These are phyloP conservation scores for Megamerina dolium DNA, from an alignment of 2,888 invertebrate genomes.

Conservation along the genomic window DNA sequence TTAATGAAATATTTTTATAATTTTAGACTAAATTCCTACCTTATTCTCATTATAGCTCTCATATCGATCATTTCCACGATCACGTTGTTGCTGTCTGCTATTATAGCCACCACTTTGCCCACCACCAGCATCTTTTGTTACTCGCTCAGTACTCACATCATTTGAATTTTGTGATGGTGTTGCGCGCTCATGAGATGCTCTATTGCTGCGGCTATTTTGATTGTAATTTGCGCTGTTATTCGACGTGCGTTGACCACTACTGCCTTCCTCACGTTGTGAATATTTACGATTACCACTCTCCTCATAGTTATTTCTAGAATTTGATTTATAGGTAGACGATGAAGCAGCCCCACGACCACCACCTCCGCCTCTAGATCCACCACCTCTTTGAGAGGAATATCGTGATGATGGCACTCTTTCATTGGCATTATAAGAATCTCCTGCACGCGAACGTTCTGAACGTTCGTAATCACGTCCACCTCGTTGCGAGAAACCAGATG, in stretches of 20 bases:
- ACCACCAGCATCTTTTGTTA: constrained; percentile 1
- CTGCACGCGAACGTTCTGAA: constrained; percentile 1
- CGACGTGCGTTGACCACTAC: not conserved
- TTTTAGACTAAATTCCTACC: not conserved
- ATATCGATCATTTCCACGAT: constrained; percentile 1
- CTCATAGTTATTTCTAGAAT: not conserved
- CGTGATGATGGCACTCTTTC: constrained; percentile 6
- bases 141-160: too few species aligned
- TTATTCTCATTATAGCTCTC: constrained; percentile 3
- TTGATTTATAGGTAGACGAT: not conserved
- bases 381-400: not conserved
- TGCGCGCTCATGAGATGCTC: constrained; percentile 18
- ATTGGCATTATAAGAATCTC: constrained; percentile 4
- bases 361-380: constrained; percentile 18
- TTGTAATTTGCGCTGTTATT: constrained; percentile 12
- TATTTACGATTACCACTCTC: constrained; percentile 4
- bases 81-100: not conserved
- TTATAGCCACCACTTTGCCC: constrained; percentile 2
- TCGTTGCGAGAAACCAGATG: constrained; percentile 1
- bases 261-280: not conserved
- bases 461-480: constrained; percentile 1
- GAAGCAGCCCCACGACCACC: constrained; percentile 16
- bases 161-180: too few species aligned
- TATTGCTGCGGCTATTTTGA: constrained; percentile 17
- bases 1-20: not conserved